Percentiles rank a stretch among this genome's conserved stretches.
phyloP scores from a whole-genome alignment of 2,888 invertebrate species.

The Cryptus viduatorius region DNA sequence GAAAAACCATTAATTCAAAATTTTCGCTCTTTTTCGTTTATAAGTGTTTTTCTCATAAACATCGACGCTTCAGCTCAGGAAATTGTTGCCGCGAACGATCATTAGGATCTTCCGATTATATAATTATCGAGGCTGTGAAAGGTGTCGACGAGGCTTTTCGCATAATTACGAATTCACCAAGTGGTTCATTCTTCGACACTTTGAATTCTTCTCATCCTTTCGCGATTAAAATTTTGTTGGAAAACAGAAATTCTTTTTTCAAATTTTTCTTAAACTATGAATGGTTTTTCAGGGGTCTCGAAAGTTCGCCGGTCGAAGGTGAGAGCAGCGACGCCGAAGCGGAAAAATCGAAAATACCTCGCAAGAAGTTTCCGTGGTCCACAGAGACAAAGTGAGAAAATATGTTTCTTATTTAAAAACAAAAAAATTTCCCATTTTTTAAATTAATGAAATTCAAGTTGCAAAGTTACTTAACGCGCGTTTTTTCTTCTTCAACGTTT shows the following conservation, averaged over 20 bases:
- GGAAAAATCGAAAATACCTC: conserved; percentile 88
- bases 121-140: conserved; percentile 14
- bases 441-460: not conserved
- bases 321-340: conserved; percentile 80
- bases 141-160: conserved; percentile 74
- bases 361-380: conserved; percentile 91
- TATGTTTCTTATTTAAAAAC: conserved; percentile 36
- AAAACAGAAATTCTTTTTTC: not conserved
- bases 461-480: not conserved
- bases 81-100: conserved; percentile 5
- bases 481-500: conserved; percentile 17
- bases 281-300: conserved; percentile 80
- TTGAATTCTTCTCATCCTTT: conserved; percentile 28
- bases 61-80: conserved; percentile 25
- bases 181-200: conserved; percentile 28
- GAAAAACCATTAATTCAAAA: conserved; percentile 64
- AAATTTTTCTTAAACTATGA: not conserved
- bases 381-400: conserved; percentile 87
- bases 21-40: conserved; percentile 55
- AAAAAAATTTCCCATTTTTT: conserved; percentile 2
- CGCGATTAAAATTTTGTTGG: conserved; percentile 37
- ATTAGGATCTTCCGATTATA: conserved; percentile 14
- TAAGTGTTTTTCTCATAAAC: conserved; percentile 8
- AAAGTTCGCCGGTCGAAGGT: conserved; percentile 76
- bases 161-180: conserved; percentile 75